Percentiles rank a stretch among this genome's conserved stretches.
Evolutionary conservation across 35 echinoderm and acorn worm species (phyloP).

Genomic region (Apostichopus californicus): DNA sequence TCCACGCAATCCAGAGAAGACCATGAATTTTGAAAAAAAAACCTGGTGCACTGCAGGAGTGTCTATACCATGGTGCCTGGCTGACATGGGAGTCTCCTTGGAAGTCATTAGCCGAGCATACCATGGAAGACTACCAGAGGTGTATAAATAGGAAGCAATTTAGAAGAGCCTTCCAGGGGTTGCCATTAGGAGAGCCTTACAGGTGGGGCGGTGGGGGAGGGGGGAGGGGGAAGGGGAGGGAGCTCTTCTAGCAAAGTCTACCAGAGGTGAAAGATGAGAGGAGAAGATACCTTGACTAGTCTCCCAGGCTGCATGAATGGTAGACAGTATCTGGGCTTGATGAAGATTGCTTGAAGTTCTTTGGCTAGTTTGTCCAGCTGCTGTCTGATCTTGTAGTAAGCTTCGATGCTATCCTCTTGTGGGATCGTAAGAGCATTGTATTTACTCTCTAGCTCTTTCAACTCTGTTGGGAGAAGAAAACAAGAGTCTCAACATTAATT

Average conservation of each 20-base stretch:
- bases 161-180: background rate
- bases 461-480: slow-evolving; percentile 56
- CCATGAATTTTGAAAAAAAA: too few species aligned
- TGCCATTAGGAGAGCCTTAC: background rate
- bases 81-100: background rate
- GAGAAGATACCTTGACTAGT: slow-evolving; percentile 78
- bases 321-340: slow-evolving; percentile 84
- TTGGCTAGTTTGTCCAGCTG: slow-evolving; percentile 82
- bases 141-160: too few species aligned
- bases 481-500: too few species aligned
- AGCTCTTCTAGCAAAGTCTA: background rate
- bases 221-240: background rate
- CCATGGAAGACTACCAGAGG: background rate
- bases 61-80: background rate
- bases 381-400: slow-evolving; percentile 95
- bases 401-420: slow-evolving; percentile 86
- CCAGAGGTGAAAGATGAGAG: background rate
- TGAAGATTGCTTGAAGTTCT: slow-evolving; percentile 85
- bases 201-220: too few species aligned
- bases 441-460: slow-evolving; percentile 79
- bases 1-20: background rate
- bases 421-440: slow-evolving; percentile 83
- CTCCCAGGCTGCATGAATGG: slow-evolving; percentile 98
- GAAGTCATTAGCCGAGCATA: background rate
- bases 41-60: background rate